Conservation (phyloP, 2,113 vertebrate genomes). For the Scomber colias region DNA sequence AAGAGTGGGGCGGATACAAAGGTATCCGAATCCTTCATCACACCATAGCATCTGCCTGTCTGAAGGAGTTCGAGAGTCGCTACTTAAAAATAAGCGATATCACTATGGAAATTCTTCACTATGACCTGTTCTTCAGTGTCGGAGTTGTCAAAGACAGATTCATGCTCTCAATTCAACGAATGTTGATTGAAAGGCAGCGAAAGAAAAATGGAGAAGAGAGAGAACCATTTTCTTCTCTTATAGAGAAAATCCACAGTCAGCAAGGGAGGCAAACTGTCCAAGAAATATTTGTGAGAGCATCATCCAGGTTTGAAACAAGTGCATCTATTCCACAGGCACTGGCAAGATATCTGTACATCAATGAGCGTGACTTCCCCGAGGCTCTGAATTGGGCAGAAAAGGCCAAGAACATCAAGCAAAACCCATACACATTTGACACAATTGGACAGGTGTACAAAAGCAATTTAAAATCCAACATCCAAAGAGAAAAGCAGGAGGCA, state of each 20-base stretch:
- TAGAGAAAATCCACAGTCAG: constrained; percentile 59
- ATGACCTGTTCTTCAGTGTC: constrained; percentile 68
- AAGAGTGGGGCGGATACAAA: constrained; percentile 36
- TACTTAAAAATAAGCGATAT: constrained; percentile 4
- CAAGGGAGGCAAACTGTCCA: constrained; percentile 43
- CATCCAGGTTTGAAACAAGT: constrained; percentile 50
- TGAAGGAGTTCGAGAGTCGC: constrained; percentile 50
- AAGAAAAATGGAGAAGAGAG: constrained; percentile 56
- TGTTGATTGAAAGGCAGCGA: constrained; percentile 69
- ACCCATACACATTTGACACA: constrained; percentile 85
- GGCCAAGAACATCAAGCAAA: constrained; percentile 81
- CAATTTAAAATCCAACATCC: constrained; percentile 74
- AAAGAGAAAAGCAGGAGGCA: constrained; percentile 55
- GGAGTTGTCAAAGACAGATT: constrained; percentile 58
- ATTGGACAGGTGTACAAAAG: constrained; percentile 86
- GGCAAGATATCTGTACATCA: constrained; percentile 73
- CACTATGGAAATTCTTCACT: constrained; percentile 53
- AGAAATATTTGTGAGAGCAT: constrained; percentile 73
- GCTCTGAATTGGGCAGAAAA: constrained; percentile 79
- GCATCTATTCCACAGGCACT: constrained; percentile 73
- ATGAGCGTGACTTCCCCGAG: constrained; percentile 49
- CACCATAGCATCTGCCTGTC: constrained; percentile 54
- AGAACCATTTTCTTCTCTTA: constrained; percentile 66
- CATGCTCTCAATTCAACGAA: constrained; percentile 35
- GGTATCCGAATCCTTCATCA: constrained; percentile 62